Evolutionary conservation across 2,113 vertebrate genomes (phyloP).

Genomic region (Prietella phreatophila): DNA sequence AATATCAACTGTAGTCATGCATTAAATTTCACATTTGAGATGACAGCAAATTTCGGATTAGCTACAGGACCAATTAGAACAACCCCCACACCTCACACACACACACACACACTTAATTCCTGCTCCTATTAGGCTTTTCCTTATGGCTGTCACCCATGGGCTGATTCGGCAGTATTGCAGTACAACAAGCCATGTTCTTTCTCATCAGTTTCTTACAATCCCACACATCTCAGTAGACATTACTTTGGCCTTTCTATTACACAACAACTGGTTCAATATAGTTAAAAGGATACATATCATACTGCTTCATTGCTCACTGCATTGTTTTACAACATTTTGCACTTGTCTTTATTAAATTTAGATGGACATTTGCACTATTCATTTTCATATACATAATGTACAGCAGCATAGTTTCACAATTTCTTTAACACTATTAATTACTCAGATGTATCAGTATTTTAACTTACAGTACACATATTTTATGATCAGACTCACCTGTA

Average conservation of each 20-base stretch:
- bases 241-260: not conserved
- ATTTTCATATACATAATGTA: not conserved
- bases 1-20: not conserved
- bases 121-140: not conserved
- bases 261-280: not conserved
- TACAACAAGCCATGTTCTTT: not conserved
- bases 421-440: not conserved
- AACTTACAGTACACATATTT: not conserved
- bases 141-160: not conserved
- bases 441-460: not conserved
- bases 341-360: not conserved
- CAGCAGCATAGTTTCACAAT: not conserved
- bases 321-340: not conserved
- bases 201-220: not conserved
- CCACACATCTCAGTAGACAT: slow-evolving; percentile 5
- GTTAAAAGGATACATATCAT: not conserved
- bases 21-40: slow-evolving; percentile 28
- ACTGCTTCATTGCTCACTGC: not conserved
- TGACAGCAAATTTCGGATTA: not conserved
- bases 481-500: not conserved
- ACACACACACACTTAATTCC: not conserved
- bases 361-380: not conserved
- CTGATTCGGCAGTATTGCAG: not conserved
- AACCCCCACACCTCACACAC: not conserved
- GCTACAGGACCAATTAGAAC: not conserved